Evolutionary conservation across 2,888 invertebrate genomes (phyloP).

Genomic region (Piscicola geometra): DNA sequence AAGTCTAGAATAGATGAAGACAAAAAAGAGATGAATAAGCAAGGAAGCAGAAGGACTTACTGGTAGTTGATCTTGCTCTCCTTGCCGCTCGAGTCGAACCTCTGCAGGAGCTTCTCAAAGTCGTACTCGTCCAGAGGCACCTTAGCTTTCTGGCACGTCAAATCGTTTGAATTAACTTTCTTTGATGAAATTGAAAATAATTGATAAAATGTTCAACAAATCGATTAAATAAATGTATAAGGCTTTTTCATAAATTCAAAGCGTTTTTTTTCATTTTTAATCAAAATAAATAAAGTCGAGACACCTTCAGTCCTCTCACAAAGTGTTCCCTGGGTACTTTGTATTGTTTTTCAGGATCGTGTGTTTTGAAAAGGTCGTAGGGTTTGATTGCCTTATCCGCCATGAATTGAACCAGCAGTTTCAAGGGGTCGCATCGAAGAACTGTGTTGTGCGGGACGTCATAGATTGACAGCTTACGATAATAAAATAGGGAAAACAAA

Average conservation of each 20-base stretch:
- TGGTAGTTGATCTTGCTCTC: conserved; percentile 51
- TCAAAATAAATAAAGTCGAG: neutral
- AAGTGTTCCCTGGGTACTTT: conserved; percentile 51
- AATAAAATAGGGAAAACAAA: no score
- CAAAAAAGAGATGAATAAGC: neutral
- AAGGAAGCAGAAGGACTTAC: conserved; percentile 42
- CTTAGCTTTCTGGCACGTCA: conserved; percentile 50
- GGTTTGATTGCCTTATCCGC: conserved; percentile 51
- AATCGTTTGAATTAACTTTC: no score
- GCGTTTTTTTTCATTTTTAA: neutral
- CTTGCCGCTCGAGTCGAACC: conserved; percentile 47
- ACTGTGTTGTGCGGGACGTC: no score
- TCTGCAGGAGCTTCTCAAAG: conserved; percentile 47
- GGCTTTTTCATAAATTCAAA: neutral
- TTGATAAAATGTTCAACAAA: neutral
- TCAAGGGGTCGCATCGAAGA: conserved; percentile 51
- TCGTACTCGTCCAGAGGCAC: conserved; percentile 50
- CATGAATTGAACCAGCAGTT: conserved; percentile 50
- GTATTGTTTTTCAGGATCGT: conserved; percentile 50
- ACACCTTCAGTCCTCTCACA: conserved; percentile 52
- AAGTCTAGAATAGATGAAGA: neutral
- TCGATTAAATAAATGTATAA: no score
- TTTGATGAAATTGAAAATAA: neutral
- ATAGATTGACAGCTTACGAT: no score
- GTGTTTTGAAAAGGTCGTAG: conserved; percentile 52